These are phyloP conservation scores for Yponomeuta evonymella DNA, from an alignment of 2,888 invertebrate species.

Conservation along the genomic window DNA sequence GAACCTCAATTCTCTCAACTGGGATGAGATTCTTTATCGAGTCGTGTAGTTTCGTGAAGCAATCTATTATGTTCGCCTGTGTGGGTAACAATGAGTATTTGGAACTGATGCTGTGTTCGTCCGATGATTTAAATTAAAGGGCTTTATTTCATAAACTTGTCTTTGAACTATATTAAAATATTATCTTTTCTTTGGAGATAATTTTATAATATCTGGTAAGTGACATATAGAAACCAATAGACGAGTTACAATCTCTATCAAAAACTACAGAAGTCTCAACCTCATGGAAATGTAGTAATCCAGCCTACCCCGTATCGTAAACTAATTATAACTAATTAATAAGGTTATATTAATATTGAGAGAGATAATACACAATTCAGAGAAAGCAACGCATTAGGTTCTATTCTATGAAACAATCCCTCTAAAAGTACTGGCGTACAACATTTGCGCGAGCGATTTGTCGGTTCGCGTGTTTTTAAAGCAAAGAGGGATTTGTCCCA, in stretches of 20 bases:
- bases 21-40: slow-evolving; percentile 14
- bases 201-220: too few relatives aligned
- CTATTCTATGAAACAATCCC: not conserved
- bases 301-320: too few relatives aligned
- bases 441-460: not conserved
- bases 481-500: slow-evolving; percentile 48
- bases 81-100: slow-evolving; percentile 4
- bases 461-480: slow-evolving; percentile 46
- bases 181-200: too few relatives aligned
- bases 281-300: too few relatives aligned
- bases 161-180: not conserved
- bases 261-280: too few relatives aligned
- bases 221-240: too few relatives aligned
- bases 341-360: too few relatives aligned
- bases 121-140: slow-evolving; percentile 5
- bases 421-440: not conserved
- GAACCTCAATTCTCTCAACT: slow-evolving; percentile 13
- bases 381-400: not conserved
- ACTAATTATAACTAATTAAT: too few relatives aligned
- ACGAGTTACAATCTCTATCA: too few relatives aligned
- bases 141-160: not conserved
- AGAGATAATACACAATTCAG: not conserved
- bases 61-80: slow-evolving; percentile 13
- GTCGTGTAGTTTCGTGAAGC: slow-evolving; percentile 12
- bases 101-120: not conserved